These are phyloP conservation scores for Macrophya annulata DNA, from an alignment of 2,888 invertebrate species.

Conservation along the genomic window DNA sequence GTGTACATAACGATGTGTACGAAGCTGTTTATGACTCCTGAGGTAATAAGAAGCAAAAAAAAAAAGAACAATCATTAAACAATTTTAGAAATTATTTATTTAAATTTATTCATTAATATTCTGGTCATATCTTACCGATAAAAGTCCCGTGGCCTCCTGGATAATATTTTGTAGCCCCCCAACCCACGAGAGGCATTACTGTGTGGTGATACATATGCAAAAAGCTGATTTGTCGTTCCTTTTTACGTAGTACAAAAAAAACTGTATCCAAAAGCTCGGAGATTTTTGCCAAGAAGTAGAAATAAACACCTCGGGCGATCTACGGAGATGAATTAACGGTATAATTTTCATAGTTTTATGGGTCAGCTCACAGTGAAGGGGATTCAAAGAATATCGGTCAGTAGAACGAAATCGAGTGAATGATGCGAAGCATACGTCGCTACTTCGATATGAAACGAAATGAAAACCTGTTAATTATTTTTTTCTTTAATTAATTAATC, in stretches of 20 bases:
- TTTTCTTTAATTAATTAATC: too few relatives aligned
- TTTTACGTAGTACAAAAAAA: conserved; percentile 96
- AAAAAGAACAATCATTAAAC: neutral
- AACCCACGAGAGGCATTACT: conserved; percentile 96
- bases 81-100: neutral
- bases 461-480: neutral
- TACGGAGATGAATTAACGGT: conserved; percentile 67
- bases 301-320: conserved; percentile 88
- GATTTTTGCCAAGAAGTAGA: conserved; percentile 94
- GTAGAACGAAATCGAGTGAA: conserved; percentile 15
- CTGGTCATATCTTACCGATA: conserved; percentile 80
- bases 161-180: conserved; percentile 95
- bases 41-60: neutral
- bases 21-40: conserved; percentile 93
- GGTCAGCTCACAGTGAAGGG: neutral
- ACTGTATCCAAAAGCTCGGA: conserved; percentile 95
- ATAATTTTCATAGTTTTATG: neutral
- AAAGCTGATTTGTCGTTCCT: conserved; percentile 93
- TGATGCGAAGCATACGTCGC: neutral
- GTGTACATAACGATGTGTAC: conserved; percentile 97
- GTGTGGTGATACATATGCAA: conserved; percentile 97
- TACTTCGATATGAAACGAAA: neutral
- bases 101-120: neutral
- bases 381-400: conserved; percentile 30
- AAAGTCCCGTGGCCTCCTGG: conserved; percentile 95